Evolutionary conservation across 2,888 invertebrate genomes (phyloP).

Genomic region (Drosophila ustulata): DNA sequence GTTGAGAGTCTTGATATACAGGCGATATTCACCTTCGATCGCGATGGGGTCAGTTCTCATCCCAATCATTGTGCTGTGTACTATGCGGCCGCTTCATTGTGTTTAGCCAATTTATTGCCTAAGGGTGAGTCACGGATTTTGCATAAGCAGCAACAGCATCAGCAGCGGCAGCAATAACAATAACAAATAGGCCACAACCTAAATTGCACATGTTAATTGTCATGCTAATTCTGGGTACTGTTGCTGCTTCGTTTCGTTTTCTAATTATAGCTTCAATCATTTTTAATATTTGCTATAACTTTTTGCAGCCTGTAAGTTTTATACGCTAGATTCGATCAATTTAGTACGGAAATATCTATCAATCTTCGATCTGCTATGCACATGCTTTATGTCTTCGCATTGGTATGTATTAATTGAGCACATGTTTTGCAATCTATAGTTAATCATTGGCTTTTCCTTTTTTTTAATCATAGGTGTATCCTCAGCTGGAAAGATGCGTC

Average conservation of each 20-base stretch:
- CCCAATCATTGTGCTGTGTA: conserved; percentile 95
- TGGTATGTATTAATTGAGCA: conserved; percentile 86
- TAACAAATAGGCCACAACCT: conserved; percentile 29
- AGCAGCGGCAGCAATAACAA: conserved; percentile 28
- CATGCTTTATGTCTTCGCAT: conserved; percentile 91
- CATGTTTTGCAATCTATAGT: neutral
- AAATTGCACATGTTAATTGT: conserved; percentile 75
- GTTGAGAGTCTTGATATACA: conserved; percentile 91
- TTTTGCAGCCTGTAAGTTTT: conserved; percentile 91
- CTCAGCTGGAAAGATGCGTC: conserved; percentile 88
- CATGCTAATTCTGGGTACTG: conserved; percentile 59
- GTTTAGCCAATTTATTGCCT: conserved; percentile 91
- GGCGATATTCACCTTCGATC: conserved; percentile 96
- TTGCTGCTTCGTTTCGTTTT: conserved; percentile 34
- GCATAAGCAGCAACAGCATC: conserved; percentile 24
- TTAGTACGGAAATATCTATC: conserved; percentile 94
- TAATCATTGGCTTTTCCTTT: too few relatives aligned
- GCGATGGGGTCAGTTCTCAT: conserved; percentile 96
- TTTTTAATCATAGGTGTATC: conserved; percentile 87
- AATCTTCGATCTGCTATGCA: conserved; percentile 93
- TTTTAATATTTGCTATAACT: conserved; percentile 47
- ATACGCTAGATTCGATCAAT: conserved; percentile 94
- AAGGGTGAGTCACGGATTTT: conserved; percentile 87
- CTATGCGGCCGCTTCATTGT: conserved; percentile 92
- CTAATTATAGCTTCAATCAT: conserved; percentile 51